These are phyloP conservation scores for Philereme transversata DNA, from an alignment of 2,888 invertebrate species.

Conservation along the genomic window DNA sequence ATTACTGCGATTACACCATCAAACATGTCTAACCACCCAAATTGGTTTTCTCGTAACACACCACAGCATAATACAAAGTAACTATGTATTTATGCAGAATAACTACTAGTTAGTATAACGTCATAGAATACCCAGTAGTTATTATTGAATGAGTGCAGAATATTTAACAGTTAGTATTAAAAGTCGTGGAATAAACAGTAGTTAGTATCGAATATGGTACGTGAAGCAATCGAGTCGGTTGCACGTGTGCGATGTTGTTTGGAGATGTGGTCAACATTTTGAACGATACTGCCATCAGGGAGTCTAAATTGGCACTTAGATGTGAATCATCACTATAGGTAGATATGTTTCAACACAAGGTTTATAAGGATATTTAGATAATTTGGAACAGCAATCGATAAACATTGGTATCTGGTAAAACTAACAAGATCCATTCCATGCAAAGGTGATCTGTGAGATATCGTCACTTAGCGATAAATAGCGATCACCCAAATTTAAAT, in stretches of 20 bases:
- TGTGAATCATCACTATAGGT: too few species aligned
- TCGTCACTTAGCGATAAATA: too few species aligned
- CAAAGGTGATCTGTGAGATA: too few species aligned
- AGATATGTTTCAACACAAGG: too few species aligned
- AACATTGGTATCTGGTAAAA: too few species aligned
- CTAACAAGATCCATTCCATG: too few species aligned
- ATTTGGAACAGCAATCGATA: too few species aligned
- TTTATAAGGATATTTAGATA: too few species aligned
- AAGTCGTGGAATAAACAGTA: conserved; percentile 3
- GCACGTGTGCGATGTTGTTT: conserved; percentile 28
- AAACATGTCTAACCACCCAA: conserved; percentile 21
- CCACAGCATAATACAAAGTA: conserved; percentile 3
- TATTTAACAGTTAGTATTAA: background rate
- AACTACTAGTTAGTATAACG: background rate
- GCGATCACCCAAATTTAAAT: too few species aligned
- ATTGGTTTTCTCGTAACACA: conserved; percentile 10
- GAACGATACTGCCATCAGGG: background rate
- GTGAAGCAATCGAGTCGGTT: conserved; percentile 26
- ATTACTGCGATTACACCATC: conserved; percentile 1
- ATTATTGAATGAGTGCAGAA: conserved; percentile 3
- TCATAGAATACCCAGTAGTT: conserved; percentile 8
- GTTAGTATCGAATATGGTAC: conserved; percentile 13
- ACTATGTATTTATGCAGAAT: background rate
- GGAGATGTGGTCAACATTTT: conserved; percentile 21
- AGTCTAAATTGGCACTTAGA: too few species aligned